Conservation (phyloP, 1,140 invertebrate genomes). For the Neotoxoptera formosana region DNA sequence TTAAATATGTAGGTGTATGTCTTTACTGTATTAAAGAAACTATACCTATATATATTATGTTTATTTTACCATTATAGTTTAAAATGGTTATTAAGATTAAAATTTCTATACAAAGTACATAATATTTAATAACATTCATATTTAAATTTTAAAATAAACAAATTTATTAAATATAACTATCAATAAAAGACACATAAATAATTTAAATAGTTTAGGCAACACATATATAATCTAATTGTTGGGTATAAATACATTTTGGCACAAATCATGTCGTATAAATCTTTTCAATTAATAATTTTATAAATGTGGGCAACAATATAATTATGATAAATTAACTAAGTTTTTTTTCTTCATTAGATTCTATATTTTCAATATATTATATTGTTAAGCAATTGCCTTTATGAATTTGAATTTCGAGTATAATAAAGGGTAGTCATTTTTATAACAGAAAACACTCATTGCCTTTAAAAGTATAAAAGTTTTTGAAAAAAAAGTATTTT, state of each 20-base stretch:
- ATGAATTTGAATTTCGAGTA: neutral
- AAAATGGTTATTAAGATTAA: neutral
- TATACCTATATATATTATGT: neutral
- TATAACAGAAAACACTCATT: neutral
- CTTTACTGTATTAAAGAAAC: neutral
- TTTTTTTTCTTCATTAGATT: neutral
- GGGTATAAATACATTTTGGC: constrained; percentile 25
- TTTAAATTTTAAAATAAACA: neutral
- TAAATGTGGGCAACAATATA: neutral
- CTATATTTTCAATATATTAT: neutral
- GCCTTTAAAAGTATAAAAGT: neutral
- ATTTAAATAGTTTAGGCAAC: neutral
- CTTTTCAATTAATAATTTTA: neutral
- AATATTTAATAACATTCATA: constrained; percentile 17
- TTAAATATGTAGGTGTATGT: neutral
- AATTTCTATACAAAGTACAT: constrained; percentile 34
- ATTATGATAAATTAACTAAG: neutral
- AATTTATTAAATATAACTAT: constrained; percentile 6
- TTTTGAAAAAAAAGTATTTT: neutral
- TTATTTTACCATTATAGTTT: neutral
- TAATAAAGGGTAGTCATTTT: neutral
- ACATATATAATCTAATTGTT: neutral
- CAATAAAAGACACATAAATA: constrained; percentile 1
- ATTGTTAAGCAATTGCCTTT: neutral
- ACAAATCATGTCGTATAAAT: constrained; percentile 6